Evolutionary conservation across 2,888 invertebrate genomes (phyloP), one percentile per base, ranked within the genome.

Genomic region (Chloromyia formosa): DNA sequence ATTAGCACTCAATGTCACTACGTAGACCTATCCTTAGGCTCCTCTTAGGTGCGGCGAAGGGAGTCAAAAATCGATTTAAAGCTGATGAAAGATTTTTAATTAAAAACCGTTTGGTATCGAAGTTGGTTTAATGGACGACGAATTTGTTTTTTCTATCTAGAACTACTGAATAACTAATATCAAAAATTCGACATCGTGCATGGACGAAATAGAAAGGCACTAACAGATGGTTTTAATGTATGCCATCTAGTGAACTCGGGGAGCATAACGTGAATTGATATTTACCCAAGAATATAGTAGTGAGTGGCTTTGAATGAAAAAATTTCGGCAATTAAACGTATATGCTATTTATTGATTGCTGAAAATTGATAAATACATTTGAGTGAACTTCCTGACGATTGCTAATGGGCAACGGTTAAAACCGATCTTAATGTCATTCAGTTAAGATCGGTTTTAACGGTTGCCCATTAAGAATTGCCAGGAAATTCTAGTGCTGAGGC

Each of bases 41-140:
- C 7, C 18, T 9, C 20, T 9, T 49, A 23, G 23, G 22, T 66
- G 66, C 62, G 40, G 40, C 1, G 14, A 40, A 16, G 10, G 62
- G n/a, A 16, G 61, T n/a, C 1, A n/a, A 18, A 62, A 66, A 66
- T 66, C 66, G 49, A 66, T 23, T 66, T 53, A 49, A 22, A 42
- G 45, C 16, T 23, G 53, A 66, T 49, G 35, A 49, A 66, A 66
- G 66, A 45, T 66, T 66, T 66, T 66, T 66, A 66, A 66, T 66
- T 66, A 49, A 66, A 49, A 66, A 45, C 66, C 45, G 22, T 66
- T 66, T 18, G 40, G 40, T 4, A 62, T 62, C 5, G 40, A 16
- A 40, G 40, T 18, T 40, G 18, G 40, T 40, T 62, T 62, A n/a
- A 10, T 23, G 62, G 40, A 16, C 35, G 53, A 53, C 14, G 16